Evolutionary conservation across 2,797 vertebrate genomes (phyloP).

Genomic region (Gambelia wislizenii): DNA sequence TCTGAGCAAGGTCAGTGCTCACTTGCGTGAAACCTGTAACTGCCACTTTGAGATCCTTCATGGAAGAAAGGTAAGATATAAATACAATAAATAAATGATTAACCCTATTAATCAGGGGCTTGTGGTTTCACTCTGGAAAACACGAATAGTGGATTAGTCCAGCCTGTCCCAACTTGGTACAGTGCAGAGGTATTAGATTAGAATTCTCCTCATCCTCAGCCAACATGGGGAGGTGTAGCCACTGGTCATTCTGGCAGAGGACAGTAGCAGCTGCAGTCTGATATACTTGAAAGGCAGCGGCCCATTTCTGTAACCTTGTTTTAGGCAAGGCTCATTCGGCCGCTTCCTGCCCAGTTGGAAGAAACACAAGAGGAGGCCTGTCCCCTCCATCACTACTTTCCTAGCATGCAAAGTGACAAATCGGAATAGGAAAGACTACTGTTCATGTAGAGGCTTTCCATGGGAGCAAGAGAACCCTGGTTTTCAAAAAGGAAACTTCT

Average conservation of each 20-base stretch:
- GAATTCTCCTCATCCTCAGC: neutral
- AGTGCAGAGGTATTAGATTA: neutral
- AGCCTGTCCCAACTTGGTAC: no score
- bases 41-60: neutral
- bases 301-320: no score
- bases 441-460: no score
- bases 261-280: neutral
- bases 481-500: no score
- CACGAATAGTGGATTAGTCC: neutral
- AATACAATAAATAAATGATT: neutral
- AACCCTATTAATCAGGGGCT: neutral
- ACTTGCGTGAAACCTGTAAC: neutral
- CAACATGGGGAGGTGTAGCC: neutral
- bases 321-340: no score
- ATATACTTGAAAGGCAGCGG: neutral
- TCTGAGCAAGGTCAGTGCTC: neutral
- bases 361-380: no score
- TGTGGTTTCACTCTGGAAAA: neutral
- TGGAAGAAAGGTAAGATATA: neutral
- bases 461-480: no score
- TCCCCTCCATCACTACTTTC: no score
- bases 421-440: no score
- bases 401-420: no score
- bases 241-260: neutral
- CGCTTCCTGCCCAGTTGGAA: no score